Evolutionary conservation across 2,113 vertebrate species (phyloP).

Genomic region (Todiramphus chloris): DNA sequence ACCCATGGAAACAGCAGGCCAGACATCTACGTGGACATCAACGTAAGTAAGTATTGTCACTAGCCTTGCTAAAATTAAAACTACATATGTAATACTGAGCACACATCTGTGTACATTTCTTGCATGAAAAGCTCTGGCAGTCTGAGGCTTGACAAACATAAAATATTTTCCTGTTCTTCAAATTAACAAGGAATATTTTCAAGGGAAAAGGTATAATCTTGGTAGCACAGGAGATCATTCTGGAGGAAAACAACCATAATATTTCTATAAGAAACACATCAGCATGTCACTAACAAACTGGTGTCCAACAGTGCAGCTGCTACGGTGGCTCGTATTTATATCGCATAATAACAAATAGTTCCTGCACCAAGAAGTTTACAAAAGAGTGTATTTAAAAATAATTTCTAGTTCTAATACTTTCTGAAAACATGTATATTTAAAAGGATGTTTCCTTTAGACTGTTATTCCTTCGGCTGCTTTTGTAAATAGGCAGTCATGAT

Average conservation of each 20-base stretch:
- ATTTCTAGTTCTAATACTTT: conserved; percentile 44
- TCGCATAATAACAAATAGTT: background rate
- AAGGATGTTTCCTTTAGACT: conserved; percentile 27
- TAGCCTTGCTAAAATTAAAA: background rate
- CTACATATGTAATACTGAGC: background rate
- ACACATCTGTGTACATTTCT: background rate
- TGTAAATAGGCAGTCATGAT: background rate
- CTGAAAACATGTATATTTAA: background rate
- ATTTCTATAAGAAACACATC: background rate
- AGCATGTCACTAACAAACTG: background rate
- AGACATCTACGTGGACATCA: background rate
- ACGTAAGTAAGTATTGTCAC: background rate
- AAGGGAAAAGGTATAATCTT: background rate
- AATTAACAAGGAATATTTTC: background rate
- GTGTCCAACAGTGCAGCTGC: background rate
- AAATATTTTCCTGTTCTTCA: background rate
- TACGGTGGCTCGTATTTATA: background rate
- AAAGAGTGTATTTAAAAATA: background rate
- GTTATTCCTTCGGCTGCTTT: background rate
- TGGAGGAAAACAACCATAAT: background rate
- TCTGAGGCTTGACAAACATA: background rate
- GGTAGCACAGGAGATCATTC: background rate
- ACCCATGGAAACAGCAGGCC: background rate
- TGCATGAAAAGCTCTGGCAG: background rate
- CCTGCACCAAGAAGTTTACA: background rate